Percentiles rank a stretch among this genome's conserved stretches.
Conservation (phyloP, 2,113 vertebrate genomes). For the Isurus oxyrinchus region DNA sequence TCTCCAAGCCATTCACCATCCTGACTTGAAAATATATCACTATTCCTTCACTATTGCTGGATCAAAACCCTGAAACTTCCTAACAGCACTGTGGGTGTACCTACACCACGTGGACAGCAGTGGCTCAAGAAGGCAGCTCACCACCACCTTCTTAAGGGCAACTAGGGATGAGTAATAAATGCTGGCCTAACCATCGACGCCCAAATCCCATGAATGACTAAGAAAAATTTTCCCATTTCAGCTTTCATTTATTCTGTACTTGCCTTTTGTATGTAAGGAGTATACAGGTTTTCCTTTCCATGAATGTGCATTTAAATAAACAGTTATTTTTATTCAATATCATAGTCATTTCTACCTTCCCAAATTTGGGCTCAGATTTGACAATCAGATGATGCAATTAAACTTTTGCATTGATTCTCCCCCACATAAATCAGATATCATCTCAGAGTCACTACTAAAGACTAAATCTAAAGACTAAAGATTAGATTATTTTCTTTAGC, state of each 20-base stretch:
- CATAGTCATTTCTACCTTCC: not conserved
- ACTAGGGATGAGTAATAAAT: too few species aligned
- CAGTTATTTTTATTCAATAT: not conserved
- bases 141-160: too few species aligned
- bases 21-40: too few species aligned
- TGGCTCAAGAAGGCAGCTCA: too few species aligned
- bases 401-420: not conserved
- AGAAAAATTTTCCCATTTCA: not conserved
- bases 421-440: not conserved
- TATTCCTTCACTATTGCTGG: too few species aligned
- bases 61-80: too few species aligned
- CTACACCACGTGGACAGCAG: too few species aligned
- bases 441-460: not conserved
- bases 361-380: not conserved
- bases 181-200: too few species aligned
- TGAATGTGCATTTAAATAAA: not conserved
- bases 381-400: not conserved
- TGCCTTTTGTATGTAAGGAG: not conserved
- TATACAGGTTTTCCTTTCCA: not conserved
- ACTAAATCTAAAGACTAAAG: not conserved
- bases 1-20: too few species aligned
- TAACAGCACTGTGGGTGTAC: too few species aligned
- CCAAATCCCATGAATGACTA: too few species aligned
- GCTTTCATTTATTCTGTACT: not conserved
- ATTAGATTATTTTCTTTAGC: not conserved